A percentile compares a stretch with the other conserved stretches of the same genome.
These are phyloP conservation scores for Bombus polaris DNA, from an alignment of 1,140 invertebrate species.

Conservation along the genomic window DNA sequence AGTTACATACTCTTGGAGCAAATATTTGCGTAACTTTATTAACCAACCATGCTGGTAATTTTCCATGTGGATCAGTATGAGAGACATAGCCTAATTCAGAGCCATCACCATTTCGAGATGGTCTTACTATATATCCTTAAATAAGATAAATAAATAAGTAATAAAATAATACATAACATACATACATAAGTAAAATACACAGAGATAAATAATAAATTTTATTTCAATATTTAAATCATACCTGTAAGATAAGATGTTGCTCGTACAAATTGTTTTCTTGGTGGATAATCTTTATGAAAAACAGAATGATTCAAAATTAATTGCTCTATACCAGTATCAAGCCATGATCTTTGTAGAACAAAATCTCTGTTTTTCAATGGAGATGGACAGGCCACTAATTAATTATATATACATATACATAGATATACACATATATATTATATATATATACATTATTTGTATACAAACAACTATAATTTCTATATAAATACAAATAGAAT, in stretches of 20 bases:
- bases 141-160: conserved; percentile 12
- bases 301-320: conserved; percentile 96
- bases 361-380: conserved; percentile 96
- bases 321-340: conserved; percentile 92
- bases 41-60: conserved; percentile 93
- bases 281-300: conserved; percentile 91
- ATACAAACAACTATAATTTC: background rate
- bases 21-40: conserved; percentile 94
- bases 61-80: conserved; percentile 94
- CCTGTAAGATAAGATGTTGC: conserved; percentile 84
- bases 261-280: conserved; percentile 91
- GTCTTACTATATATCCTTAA: conserved; percentile 83
- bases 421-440: background rate
- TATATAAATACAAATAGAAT: background rate
- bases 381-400: conserved; percentile 92
- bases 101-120: conserved; percentile 83
- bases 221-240: conserved; percentile 57
- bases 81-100: conserved; percentile 93
- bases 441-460: background rate
- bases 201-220: background rate
- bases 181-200: background rate
- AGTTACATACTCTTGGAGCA: conserved; percentile 87
- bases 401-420: background rate
- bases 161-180: background rate
- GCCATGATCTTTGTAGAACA: conserved; percentile 94